Evolutionary conservation across 2,888 invertebrate species (phyloP), one percentile per base, ranked within the genome.

Genomic region (Drosophila robusta): DNA sequence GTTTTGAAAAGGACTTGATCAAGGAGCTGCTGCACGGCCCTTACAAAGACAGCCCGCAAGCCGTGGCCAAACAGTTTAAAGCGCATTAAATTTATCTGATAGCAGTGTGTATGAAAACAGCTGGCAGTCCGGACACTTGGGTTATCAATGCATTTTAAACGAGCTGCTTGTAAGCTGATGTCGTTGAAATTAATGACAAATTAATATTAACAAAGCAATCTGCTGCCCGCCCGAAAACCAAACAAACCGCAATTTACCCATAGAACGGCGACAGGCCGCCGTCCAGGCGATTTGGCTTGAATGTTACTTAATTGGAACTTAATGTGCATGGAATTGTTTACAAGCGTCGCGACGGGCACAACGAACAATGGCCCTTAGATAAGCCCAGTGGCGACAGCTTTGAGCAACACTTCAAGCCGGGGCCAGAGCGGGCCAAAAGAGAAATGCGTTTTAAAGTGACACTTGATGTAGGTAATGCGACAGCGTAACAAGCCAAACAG

Each of bases 181-280:
- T 75, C 60, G 73, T 66, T 63, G 57, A 80, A 78, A 76, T 87
- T 84, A 86, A 86, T 86, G 89, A 75, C 81, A 86, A 86, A 89
- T 86, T 86, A 85, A 85, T 85, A 89, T 89, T 87, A 86, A 86
- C 87, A 87, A 87, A 87, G 89, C 87, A 89, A 85, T 83, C 84
- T 80, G 69, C 32, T 60, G 54, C 18, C 26, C 38, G 55, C 51
- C 51, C 38, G 52, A 54, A 60, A 69, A 29, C 52, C 41, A 68
- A 77, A 62, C 56, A 71, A 79, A 73, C 63, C 69, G 50, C 67
- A 70, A 66, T 73, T 68, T 64, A 49, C 41, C 47, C 63, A 68
- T 62, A 51, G 63, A 61, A 18, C 51, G 42, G 45, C 52, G 24
- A 12, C 49, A 32, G 34, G 8, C 42, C 63, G 50, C 36, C 54